Percentiles rank a stretch among this genome's conserved stretches.
Conservation (phyloP, 2,888 invertebrate genomes). For the Pristionchus entomophagus region DNA sequence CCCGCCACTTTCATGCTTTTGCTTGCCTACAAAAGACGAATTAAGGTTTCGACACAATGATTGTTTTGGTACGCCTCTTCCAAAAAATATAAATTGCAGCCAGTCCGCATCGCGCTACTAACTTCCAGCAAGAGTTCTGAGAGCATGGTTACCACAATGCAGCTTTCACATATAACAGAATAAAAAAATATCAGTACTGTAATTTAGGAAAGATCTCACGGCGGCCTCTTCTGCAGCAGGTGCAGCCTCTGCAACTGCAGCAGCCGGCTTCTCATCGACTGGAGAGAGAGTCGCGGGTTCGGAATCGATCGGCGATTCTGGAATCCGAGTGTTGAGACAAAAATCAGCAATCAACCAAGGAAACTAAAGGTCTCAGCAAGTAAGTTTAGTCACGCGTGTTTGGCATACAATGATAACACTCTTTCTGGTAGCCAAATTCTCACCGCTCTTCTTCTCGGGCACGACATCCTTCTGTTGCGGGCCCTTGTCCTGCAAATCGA, state of each 20-base stretch:
- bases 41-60: too few species aligned
- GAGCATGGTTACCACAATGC: not conserved
- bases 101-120: not conserved
- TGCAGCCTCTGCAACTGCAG: conserved; percentile 19
- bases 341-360: not conserved
- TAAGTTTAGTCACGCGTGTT: too few species aligned
- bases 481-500: not conserved
- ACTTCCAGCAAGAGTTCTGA: not conserved
- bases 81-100: too few species aligned
- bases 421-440: not conserved
- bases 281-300: not conserved
- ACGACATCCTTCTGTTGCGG: not conserved
- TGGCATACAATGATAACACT: too few species aligned
- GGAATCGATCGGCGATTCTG: conserved; percentile 13
- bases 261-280: conserved; percentile 3
- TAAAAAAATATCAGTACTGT: too few species aligned
- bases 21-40: not conserved
- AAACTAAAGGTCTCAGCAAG: not conserved
- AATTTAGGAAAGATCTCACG: not conserved
- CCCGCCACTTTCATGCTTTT: not conserved
- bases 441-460: conserved; percentile 22
- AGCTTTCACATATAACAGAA: too few species aligned
- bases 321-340: too few species aligned
- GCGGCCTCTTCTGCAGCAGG: conserved; percentile 48
- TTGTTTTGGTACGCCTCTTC: too few species aligned